Evolutionary conservation across 2,113 vertebrate genomes (phyloP), one percentile per base, ranked within the genome.

Genomic region (Platysteira castanea): DNA sequence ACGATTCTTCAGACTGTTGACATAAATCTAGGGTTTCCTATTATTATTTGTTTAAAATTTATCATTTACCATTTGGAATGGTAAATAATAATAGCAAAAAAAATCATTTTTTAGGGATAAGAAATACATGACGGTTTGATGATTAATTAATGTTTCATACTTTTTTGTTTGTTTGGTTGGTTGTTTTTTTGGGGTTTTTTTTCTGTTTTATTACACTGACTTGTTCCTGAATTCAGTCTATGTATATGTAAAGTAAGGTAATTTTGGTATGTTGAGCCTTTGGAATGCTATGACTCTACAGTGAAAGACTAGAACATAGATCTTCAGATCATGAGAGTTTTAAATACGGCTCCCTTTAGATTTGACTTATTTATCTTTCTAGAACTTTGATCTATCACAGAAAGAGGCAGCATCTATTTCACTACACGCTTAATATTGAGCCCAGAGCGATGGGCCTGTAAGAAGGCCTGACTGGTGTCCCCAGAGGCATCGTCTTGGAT

Each of bases 401-500:
- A 69, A 78, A 76, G 63, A 50, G 21, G 9, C 13, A 84, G 11
- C 18, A 68, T 21, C 18, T 33, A 7, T 15, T 33, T 80, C 46
- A 23, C 44, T 59, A 39, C 15, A 12, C 11, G 2, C 3, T 63
- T 46, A 39, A 14, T 30, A n/a, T 18, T 68, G 31, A 56, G 3
- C 30, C 23, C 33, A 52, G 18, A 33, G 4, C 0, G 3, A 44
- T 4, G 6, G 20, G 50, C 24, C 16, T 54, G 7, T 9, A 47
- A 50, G 39, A 56, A 65, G 39, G 19, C 9, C 37, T 9, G n/a
- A 30, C 52, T 15, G 53, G 11, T 33, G 31, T 33, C 11, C 15
- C 5, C 22, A 69, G 49, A 82, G 37, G 18, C 12, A 61, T 56
- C 1, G 1, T 27, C 39, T 42, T 64, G 49, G 24, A 56, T 68